These are phyloP conservation scores for Maccullochella peelii DNA, from an alignment of 2,113 vertebrate genomes.

Conservation along the genomic window DNA sequence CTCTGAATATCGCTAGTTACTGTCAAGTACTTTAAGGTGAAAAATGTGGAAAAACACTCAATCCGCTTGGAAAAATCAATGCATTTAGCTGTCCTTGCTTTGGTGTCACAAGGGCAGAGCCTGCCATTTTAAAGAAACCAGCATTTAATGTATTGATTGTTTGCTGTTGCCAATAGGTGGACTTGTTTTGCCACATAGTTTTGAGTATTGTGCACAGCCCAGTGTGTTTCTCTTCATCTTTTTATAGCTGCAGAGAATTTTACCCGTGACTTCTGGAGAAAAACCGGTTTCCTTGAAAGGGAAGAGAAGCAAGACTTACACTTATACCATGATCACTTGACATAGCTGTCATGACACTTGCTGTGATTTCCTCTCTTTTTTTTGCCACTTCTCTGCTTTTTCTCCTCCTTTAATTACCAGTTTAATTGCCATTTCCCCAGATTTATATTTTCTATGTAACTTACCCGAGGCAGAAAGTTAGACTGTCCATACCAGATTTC, in stretches of 20 bases:
- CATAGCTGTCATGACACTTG: not conserved
- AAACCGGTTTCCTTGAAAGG: slow-evolving; percentile 67
- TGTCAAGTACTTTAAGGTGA: not conserved
- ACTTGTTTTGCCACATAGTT: slow-evolving; percentile 77
- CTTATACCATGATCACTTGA: not conserved
- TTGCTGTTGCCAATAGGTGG: slow-evolving; percentile 28
- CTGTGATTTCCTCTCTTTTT: not conserved
- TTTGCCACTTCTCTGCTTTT: not conserved
- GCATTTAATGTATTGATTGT: slow-evolving; percentile 12
- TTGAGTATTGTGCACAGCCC: slow-evolving; percentile 9
- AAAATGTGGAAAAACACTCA: too few species aligned
- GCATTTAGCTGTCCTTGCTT: not conserved
- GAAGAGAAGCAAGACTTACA: not conserved
- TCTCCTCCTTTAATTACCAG: not conserved
- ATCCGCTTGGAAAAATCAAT: not conserved
- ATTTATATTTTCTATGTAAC: not conserved
- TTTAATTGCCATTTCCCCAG: not conserved
- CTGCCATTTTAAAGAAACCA: slow-evolving; percentile 10
- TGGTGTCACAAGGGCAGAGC: not conserved
- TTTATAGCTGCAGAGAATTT: slow-evolving; percentile 41
- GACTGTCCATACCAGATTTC: not conserved
- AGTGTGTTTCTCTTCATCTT: slow-evolving; percentile 8
- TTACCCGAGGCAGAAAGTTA: not conserved
- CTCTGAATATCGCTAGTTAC: not conserved
- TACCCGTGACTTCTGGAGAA: slow-evolving; percentile 43